phyloP scores from a whole-genome alignment of 2,113 vertebrate genomes.

The Eretmochelys imbricata region DNA sequence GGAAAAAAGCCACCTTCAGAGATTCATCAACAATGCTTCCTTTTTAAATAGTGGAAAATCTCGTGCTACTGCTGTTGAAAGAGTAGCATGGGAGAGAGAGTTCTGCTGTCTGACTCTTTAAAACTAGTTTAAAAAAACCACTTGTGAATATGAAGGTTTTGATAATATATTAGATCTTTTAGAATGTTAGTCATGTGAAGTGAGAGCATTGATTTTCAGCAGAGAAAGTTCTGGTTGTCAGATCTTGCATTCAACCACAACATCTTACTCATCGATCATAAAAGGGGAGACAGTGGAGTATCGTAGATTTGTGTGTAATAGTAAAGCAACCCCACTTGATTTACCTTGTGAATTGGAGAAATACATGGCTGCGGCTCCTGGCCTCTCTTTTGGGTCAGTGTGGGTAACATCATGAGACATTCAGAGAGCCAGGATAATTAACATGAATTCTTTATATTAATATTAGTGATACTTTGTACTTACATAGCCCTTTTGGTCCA shows the following conservation, averaged over 20 bases:
- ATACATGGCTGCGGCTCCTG: neutral
- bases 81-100: neutral
- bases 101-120: neutral
- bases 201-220: neutral
- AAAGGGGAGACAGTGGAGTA: neutral
- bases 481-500: neutral
- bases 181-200: neutral
- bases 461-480: neutral
- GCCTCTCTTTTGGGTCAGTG: neutral
- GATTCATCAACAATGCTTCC: rapidly evolving
- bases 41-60: neutral
- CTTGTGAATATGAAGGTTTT: neutral
- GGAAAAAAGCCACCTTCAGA: neutral
- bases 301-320: neutral
- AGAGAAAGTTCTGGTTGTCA: neutral
- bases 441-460: neutral
- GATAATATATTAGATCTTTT: neutral
- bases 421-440: neutral
- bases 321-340: neutral
- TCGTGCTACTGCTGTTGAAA: rapidly evolving
- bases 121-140: neutral
- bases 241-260: neutral
- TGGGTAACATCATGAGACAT: rapidly evolving
- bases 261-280: neutral
- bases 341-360: neutral